A percentile compares a stretch with the other conserved stretches of the same genome.
Evolutionary conservation across 2,797 vertebrate genomes (phyloP).

Genomic region (Oophaga sylvatica): DNA sequence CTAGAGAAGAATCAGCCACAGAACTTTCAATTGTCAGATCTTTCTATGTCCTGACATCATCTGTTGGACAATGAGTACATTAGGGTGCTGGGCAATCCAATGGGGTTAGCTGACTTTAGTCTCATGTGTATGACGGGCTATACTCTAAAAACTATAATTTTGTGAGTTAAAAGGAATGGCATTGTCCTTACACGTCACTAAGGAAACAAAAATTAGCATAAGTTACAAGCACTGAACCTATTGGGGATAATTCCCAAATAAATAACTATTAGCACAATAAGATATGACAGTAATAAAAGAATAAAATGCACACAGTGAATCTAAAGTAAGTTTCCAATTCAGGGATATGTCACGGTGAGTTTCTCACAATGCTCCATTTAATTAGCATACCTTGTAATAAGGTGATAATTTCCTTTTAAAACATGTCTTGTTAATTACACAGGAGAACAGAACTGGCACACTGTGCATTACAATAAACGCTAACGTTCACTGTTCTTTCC

Average conservation of each 20-base stretch:
- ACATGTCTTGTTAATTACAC: conserved; percentile 44
- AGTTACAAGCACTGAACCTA: neutral
- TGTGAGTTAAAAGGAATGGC: neutral
- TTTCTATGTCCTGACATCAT: no score
- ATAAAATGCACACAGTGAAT: conserved; percentile 26
- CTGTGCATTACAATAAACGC: conserved; percentile 38
- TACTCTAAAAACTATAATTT: neutral
- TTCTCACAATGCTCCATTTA: conserved; percentile 38
- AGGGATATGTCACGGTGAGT: conserved; percentile 23
- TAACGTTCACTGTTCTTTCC: neutral
- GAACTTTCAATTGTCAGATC: no score
- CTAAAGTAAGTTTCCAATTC: conserved; percentile 35
- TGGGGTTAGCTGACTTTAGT: no score
- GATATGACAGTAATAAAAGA: conserved; percentile 43
- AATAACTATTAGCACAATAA: conserved; percentile 39
- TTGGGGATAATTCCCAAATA: conserved; percentile 22
- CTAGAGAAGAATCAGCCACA: no score
- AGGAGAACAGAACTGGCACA: conserved; percentile 11
- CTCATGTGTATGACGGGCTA: no score
- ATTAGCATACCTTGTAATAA: conserved; percentile 48
- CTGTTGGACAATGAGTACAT: no score
- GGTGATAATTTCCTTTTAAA: conserved; percentile 46
- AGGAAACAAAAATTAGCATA: neutral
- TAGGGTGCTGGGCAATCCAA: no score
- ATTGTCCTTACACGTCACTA: neutral